Evolutionary conservation across 2,113 vertebrate genomes (phyloP), one percentile per base, ranked within the genome.

Genomic region (Chionomys nivalis): DNA sequence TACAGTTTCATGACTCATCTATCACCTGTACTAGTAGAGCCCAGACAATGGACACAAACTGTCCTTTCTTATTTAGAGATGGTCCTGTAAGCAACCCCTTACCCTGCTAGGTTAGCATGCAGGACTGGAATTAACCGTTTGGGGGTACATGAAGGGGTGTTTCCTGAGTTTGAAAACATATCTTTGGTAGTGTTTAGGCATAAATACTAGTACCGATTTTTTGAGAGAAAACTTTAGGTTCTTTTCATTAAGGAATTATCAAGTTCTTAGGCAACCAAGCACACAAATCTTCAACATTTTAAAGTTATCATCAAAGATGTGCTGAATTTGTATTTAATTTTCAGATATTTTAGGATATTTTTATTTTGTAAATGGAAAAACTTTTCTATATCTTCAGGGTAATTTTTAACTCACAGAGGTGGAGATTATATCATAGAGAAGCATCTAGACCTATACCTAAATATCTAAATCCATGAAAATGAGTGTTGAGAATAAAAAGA

Each of bases 161-260:
- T 90, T 73, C 26, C 82, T 95, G 78, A 93, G 24, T 95, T 63
- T 83, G 66, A 82, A 88, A 96, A 95, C 79, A n/a, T 96, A 82
- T 68, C 55, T 10, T 49, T 85, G 44, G 13, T 85, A 0, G 13
- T 61, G 65, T 83, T 89, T 68, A 78, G 58, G n/a, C 12, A 85
- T 55, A 81, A 81, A 58, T 70, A 14, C 39, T 88, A 91, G 33
- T 78, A 63, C 1, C 42, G 21, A 87, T 70, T 6, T 90, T 65
- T 70, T 16, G 73, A 92, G 28, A 93, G 61, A 88, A 91, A 90
- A 79, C 23, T 76, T 70, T 75, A 79, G 33, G 73, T 73, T 76
- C 7, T 81, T n/a, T 13, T 61, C 31, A 87, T 49, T 93, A 94
- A 61, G 61, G 47, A 76, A 21, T 89, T 75, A 89, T 14, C 28